Evolutionary conservation across 2,113 vertebrate species (phyloP).

Genomic region (Hiodon alosoides): DNA sequence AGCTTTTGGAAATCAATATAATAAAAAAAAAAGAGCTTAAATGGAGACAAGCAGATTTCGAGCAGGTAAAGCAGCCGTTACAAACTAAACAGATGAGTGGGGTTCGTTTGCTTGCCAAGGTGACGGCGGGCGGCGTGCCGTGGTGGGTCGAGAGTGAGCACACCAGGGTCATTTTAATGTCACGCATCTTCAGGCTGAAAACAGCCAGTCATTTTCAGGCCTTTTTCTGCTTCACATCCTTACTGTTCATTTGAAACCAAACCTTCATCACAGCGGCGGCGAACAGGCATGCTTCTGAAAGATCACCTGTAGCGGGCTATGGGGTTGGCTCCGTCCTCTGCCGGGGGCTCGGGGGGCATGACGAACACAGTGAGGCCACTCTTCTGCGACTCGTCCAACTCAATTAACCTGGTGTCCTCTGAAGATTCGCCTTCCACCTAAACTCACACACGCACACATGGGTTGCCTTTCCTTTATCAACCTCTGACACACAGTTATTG

Average conservation of each 20-base stretch:
- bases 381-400: slow-evolving; percentile 92
- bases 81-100: too few relatives aligned
- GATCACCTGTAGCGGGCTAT: slow-evolving; percentile 73
- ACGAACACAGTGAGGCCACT: slow-evolving; percentile 95
- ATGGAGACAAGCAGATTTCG: background rate
- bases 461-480: background rate
- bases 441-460: slow-evolving; percentile 37
- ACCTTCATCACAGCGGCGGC: too few relatives aligned
- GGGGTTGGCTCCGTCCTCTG: slow-evolving; percentile 60
- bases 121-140: too few relatives aligned
- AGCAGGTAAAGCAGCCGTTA: background rate
- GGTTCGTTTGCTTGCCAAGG: too few relatives aligned
- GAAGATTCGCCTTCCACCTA: slow-evolving; percentile 82
- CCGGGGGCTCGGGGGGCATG: slow-evolving; percentile 80
- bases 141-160: too few relatives aligned
- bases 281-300: too few relatives aligned
- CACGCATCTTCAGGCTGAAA: too few relatives aligned
- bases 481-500: background rate
- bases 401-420: slow-evolving; percentile 83
- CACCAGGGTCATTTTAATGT: too few relatives aligned
- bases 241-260: too few relatives aligned
- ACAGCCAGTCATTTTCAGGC: too few relatives aligned
- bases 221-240: too few relatives aligned
- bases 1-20: too few relatives aligned
- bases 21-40: background rate